Evolutionary conservation across 2,797 vertebrate genomes (phyloP).

Genomic region (Melopsittacus undulatus): DNA sequence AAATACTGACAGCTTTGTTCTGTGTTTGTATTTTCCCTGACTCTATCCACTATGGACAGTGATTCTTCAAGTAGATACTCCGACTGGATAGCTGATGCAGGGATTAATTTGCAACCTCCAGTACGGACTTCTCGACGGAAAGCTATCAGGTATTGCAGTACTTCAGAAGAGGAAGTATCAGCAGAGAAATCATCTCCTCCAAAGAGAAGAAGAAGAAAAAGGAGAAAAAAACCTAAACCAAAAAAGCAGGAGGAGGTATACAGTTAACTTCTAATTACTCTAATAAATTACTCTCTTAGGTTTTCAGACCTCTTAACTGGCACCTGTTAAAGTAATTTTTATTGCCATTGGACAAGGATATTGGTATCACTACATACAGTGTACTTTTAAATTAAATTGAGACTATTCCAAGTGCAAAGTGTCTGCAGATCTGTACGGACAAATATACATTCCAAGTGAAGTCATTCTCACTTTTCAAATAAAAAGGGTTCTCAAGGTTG

Average conservation of each 20-base stretch:
- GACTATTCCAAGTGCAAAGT: neutral
- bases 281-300: neutral
- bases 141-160: constrained; percentile 80
- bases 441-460: neutral
- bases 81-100: constrained; percentile 94
- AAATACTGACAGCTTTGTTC: neutral
- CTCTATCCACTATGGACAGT: constrained; percentile 48
- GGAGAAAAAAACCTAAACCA: constrained; percentile 76
- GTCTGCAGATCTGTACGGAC: neutral
- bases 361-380: neutral
- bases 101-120: constrained; percentile 89
- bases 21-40: neutral
- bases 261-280: rapidly evolving
- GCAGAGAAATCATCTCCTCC: constrained; percentile 76
- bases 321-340: neutral
- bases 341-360: rapidly evolving
- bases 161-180: constrained; percentile 89
- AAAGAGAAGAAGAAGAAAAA: constrained; percentile 77
- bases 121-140: constrained; percentile 83
- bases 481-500: neutral
- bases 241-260: constrained; percentile 74
- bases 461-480: neutral
- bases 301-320: neutral
- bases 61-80: constrained; percentile 92
- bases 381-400: neutral